These are phyloP conservation scores for Cerastoderma edule DNA, from an alignment of 2,888 invertebrate genomes.

Conservation along the genomic window DNA sequence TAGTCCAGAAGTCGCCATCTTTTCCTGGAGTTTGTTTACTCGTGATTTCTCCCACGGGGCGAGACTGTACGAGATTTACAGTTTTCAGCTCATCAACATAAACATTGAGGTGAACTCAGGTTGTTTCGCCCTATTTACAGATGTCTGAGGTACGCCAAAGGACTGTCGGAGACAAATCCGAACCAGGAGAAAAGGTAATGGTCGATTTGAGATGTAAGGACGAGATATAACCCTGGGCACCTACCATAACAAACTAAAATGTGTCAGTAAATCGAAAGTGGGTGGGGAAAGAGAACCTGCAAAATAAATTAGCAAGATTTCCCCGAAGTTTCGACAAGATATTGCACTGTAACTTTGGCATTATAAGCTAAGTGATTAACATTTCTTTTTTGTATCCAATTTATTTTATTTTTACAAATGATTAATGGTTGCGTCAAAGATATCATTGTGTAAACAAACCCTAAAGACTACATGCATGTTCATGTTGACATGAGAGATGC, in stretches of 20 bases:
- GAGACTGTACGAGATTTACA: constrained; percentile 38
- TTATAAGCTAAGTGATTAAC: too few relatives aligned
- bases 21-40: constrained; percentile 31
- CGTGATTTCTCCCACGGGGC: constrained; percentile 30
- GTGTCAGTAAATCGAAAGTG: constrained; percentile 46
- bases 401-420: too few relatives aligned
- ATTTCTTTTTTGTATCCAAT: too few relatives aligned
- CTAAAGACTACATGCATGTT: too few relatives aligned
- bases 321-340: too few relatives aligned
- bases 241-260: neutral
- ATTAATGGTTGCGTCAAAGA: too few relatives aligned
- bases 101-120: constrained; percentile 32
- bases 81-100: constrained; percentile 57
- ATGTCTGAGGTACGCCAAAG: constrained; percentile 62
- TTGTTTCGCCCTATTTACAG: neutral
- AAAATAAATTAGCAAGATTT: too few relatives aligned
- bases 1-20: constrained; percentile 66
- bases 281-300: constrained; percentile 56
- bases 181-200: constrained; percentile 43
- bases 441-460: too few relatives aligned
- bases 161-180: constrained; percentile 37
- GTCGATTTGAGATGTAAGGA: neutral
- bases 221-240: neutral
- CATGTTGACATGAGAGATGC: too few relatives aligned
- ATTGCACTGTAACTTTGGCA: too few relatives aligned